Evolutionary conservation across 2,113 vertebrate species (phyloP), one percentile per base, ranked within the genome.

Genomic region (Merops nubicus): DNA sequence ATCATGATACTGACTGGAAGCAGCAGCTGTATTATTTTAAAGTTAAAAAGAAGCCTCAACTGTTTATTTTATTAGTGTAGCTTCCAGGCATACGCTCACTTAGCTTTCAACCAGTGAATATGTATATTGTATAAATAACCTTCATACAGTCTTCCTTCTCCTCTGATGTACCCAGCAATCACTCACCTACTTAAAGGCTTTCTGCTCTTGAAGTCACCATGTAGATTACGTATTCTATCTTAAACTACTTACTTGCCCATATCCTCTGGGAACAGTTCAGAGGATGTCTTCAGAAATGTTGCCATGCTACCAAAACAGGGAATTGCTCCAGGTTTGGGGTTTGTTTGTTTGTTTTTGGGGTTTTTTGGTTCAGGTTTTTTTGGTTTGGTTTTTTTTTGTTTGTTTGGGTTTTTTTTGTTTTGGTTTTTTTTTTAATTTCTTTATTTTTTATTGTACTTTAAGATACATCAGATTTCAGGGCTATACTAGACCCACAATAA

Each of bases 51-150:
- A 87, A 92, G 73, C 64, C 59, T 89, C 91, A 88, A 86, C 45
- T 83, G 45, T 95, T 95, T 92, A 91, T 89, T 96, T 91, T 94
- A 53, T 65, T 91, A 94, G 76, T 57, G 85, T 87, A 85, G 91
- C 94, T 96, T 69, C 91, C 57, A 85, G 94, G 93, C 89, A 95
- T 42, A 78, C 20, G 56, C 80, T 96, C 76, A 93, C 80, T 92
- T 91, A 93, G 84, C 95, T 94, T 96, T 94, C 88, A 92, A 77
- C 85, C 73, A 87, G 25, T 25, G 43, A 96, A 89, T 95, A 91
- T 78, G 88, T 93, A 95, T 96, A 96, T 86, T 91, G 73, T 57
- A 94, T 89, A 89, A 95, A 92, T 45, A 94, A 84, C 85, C 94
- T 92, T 91, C 69, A 84, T 42, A 70, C 4, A 89, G 80, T 40